Conservation (phyloP, 2,113 vertebrate genomes). For the Apteryx mantelli region DNA sequence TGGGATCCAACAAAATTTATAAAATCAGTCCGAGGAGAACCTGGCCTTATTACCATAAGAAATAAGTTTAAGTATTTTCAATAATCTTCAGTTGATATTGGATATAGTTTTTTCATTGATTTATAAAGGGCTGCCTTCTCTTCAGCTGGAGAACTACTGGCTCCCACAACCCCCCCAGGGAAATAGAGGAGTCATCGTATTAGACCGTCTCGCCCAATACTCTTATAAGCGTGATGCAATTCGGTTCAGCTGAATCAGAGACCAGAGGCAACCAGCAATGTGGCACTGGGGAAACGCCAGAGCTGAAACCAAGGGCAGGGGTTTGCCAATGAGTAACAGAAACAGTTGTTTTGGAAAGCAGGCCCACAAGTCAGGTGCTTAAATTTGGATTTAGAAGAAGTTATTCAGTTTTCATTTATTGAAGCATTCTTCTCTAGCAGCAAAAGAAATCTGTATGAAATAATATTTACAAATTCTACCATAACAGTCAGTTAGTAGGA, state of each 20-base stretch:
- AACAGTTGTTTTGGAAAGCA: not conserved
- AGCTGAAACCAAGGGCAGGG: not conserved
- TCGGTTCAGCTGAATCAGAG: not conserved
- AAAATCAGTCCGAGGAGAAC: not conserved
- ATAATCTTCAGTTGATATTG: not conserved
- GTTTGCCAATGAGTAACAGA: not conserved
- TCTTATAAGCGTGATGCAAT: not conserved
- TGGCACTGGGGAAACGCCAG: not conserved
- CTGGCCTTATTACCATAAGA: not conserved
- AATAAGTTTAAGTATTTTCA: not conserved
- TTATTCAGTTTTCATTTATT: not conserved
- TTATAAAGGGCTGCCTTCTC: not conserved
- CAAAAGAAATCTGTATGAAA: not conserved
- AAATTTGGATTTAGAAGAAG: not conserved
- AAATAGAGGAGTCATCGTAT: not conserved
- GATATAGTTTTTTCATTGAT: not conserved
- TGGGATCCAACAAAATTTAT: not conserved
- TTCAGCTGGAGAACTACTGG: not conserved
- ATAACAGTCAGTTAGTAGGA: not conserved
- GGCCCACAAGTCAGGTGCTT: not conserved
- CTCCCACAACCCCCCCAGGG: not conserved
- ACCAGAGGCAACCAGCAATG: too few species aligned
- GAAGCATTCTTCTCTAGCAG: not conserved
- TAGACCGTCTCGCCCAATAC: not conserved
- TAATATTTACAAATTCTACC: not conserved